Evolutionary conservation across 2,888 invertebrate genomes (phyloP).

Genomic region (Hipparchia semele): DNA sequence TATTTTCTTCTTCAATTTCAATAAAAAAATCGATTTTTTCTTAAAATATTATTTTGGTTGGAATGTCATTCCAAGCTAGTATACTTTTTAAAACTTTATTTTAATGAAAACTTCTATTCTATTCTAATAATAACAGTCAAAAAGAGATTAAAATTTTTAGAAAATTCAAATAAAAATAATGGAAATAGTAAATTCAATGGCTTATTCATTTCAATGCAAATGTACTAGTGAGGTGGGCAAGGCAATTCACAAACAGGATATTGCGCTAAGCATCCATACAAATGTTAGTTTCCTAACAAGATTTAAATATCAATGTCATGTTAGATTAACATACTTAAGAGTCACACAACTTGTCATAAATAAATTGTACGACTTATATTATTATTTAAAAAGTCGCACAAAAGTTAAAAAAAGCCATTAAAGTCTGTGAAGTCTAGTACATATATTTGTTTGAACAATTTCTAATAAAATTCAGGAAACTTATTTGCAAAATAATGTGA

Average conservation of each 20-base stretch:
- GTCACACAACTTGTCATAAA: conserved; percentile 56
- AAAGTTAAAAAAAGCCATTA: not conserved
- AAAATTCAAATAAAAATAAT: too few relatives aligned
- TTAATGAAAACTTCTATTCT: too few relatives aligned
- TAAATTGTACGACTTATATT: conserved; percentile 13
- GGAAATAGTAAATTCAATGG: not conserved
- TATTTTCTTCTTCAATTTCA: too few relatives aligned
- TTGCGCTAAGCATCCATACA: conserved; percentile 68
- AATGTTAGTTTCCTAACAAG: conserved; percentile 70
- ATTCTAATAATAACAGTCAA: too few relatives aligned
- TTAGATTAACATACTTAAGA: conserved; percentile 69
- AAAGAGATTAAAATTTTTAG: too few relatives aligned
- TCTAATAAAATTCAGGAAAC: not conserved
- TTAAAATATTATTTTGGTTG: too few relatives aligned
- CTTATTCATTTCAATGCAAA: conserved; percentile 42
- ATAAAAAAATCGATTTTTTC: too few relatives aligned
- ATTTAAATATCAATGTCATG: conserved; percentile 77
- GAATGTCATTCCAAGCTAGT: not conserved
- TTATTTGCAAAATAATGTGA: too few relatives aligned
- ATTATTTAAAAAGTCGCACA: not conserved
- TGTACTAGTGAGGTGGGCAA: conserved; percentile 60
- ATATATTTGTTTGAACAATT: not conserved
- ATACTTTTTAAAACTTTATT: not conserved
- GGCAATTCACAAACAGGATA: conserved; percentile 68
- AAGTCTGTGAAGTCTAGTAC: too few relatives aligned